Percentiles rank a stretch among this genome's conserved stretches.
Evolutionary conservation across 2,888 invertebrate species (phyloP).

Genomic region (Antitype chi): DNA sequence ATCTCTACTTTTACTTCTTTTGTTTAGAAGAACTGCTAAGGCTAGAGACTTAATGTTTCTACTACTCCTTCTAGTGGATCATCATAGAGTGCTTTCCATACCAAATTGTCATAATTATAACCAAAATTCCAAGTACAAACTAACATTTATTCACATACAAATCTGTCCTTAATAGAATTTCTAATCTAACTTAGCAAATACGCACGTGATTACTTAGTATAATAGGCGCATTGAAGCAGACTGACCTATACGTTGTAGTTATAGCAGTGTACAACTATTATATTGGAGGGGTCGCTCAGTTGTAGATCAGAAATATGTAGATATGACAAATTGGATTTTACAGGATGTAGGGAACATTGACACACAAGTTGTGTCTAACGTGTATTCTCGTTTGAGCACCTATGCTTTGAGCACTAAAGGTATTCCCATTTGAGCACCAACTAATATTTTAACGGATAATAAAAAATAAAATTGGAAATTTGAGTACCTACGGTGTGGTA

Average conservation of each 20-base stretch:
- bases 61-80: no score
- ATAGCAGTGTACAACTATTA: constrained; percentile 50
- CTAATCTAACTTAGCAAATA: constrained; percentile 58
- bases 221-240: constrained; percentile 61
- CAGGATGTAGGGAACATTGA: no score
- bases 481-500: no score
- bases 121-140: not conserved
- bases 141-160: constrained; percentile 9
- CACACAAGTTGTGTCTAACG: no score
- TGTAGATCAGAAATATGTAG: constrained; percentile 32
- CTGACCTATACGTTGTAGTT: constrained; percentile 55
- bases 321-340: constrained; percentile 28
- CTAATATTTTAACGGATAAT: no score
- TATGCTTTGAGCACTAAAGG: no score
- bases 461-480: no score
- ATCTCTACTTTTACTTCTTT: no score
- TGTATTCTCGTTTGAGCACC: no score
- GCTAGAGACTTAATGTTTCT: no score
- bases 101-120: not conserved
- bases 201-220: constrained; percentile 56
- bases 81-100: not conserved
- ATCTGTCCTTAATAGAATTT: constrained; percentile 49
- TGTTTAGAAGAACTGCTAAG: no score
- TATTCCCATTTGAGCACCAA: no score
- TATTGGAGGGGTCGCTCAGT: constrained; percentile 45